These are phyloP conservation scores for Plestiodon gilberti DNA, from an alignment of 2,113 vertebrate genomes.

Conservation along the genomic window DNA sequence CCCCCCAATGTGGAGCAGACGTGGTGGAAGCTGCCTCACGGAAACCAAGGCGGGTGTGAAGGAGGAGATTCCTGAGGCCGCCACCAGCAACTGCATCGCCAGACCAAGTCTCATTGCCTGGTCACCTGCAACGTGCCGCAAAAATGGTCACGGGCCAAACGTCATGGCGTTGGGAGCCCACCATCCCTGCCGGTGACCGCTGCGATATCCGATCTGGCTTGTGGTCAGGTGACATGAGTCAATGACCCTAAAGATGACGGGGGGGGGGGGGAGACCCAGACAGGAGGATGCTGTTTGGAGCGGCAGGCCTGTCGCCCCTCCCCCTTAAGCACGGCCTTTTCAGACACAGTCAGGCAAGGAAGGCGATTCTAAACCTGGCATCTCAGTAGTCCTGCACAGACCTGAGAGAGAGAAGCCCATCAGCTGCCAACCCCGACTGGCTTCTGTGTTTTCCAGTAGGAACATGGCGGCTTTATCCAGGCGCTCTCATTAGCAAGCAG, in stretches of 20 bases:
- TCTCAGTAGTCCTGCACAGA: not conserved
- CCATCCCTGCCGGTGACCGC: too few relatives aligned
- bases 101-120: too few relatives aligned
- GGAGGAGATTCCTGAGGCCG: too few relatives aligned
- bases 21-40: not conserved
- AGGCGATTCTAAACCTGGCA: not conserved
- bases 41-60: too few relatives aligned
- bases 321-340: not conserved
- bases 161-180: too few relatives aligned
- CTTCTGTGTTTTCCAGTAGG: not conserved
- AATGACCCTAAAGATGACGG: not conserved
- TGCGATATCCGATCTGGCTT: too few relatives aligned
- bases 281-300: not conserved
- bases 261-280: not conserved
- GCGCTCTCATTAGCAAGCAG: not conserved
- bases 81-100: too few relatives aligned
- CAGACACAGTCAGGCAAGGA: not conserved
- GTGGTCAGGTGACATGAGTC: too few relatives aligned
- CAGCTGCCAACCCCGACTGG: not conserved
- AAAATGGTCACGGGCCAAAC: too few relatives aligned
- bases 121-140: too few relatives aligned
- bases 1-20: not conserved
- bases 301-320: not conserved
- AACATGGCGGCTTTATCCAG: not conserved
- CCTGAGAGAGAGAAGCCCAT: not conserved